Conservation (phyloP, 2,113 vertebrate species). For the Zosterops hypoxanthus region DNA sequence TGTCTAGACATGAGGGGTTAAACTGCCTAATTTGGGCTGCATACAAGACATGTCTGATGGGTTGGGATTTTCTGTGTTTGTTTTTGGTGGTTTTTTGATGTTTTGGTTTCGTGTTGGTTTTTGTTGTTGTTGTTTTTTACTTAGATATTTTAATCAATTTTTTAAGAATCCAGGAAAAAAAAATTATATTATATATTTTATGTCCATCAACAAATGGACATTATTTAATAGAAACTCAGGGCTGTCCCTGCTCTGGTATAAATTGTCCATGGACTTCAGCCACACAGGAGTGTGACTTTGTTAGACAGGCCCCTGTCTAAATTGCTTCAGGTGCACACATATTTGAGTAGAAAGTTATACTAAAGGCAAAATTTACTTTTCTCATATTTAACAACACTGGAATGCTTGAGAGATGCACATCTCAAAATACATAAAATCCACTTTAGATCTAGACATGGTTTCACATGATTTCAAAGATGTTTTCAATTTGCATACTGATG, state of each 20-base stretch:
- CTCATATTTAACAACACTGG: neutral
- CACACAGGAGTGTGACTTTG: neutral
- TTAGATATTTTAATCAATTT: neutral
- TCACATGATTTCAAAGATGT: neutral
- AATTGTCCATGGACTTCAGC: neutral
- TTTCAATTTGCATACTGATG: neutral
- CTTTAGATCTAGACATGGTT: neutral
- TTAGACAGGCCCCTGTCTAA: neutral
- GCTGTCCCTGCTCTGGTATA: neutral
- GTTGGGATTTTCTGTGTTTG: neutral
- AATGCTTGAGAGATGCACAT: neutral
- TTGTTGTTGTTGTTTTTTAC: neutral
- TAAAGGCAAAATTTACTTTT: neutral
- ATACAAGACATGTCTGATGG: neutral
- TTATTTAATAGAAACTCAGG: neutral
- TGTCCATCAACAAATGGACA: neutral
- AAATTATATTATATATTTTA: neutral
- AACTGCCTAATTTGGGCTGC: neutral
- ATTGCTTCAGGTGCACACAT: neutral
- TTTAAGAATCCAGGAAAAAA: neutral
- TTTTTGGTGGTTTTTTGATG: neutral
- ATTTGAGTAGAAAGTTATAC: rapidly evolving
- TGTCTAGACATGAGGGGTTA: neutral
- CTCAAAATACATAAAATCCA: neutral
- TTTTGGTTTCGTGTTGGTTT: too few relatives aligned